A percentile compares a stretch with the other conserved stretches of the same genome.
These are phyloP conservation scores for Sinocyclocheilus anshuiensis DNA, from an alignment of 2,113 vertebrate species.

Conservation along the genomic window DNA sequence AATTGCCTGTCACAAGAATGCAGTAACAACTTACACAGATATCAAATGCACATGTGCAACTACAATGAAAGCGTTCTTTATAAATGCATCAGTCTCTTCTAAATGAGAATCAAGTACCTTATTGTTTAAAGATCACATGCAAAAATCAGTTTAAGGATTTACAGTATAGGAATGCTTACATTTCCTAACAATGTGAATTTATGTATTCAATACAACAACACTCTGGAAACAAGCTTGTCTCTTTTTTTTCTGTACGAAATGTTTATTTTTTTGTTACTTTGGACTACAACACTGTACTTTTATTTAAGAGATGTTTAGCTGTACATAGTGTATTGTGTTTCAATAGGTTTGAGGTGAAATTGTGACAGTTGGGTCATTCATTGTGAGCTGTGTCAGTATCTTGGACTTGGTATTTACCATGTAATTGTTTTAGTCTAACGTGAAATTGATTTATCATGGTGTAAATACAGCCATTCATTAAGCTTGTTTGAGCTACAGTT, in stretches of 20 bases:
- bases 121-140: background rate
- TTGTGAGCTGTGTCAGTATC: conserved; percentile 48
- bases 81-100: background rate
- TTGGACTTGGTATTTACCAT: conserved; percentile 52
- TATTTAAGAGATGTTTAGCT: conserved; percentile 42
- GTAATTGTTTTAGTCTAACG: conserved; percentile 49
- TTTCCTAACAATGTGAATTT: conserved; percentile 39
- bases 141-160: conserved; percentile 14
- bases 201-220: conserved; percentile 12
- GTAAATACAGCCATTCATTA: conserved; percentile 41
- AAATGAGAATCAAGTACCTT: background rate
- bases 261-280: conserved; percentile 33
- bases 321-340: conserved; percentile 41
- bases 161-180: conserved; percentile 13
- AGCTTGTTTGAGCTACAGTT: conserved; percentile 36
- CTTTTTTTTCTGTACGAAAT: background rate
- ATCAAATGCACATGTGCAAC: background rate
- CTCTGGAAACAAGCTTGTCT: conserved; percentile 7
- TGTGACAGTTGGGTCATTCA: conserved; percentile 43
- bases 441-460: conserved; percentile 47
- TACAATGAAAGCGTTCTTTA: background rate
- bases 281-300: conserved; percentile 33
- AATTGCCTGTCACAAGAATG: background rate
- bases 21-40: background rate
- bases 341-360: conserved; percentile 30